Base-by-base conservation (phyloP, 53 echinoderm and acorn worm genomes). In the Holothuria leucospilota region DNA sequence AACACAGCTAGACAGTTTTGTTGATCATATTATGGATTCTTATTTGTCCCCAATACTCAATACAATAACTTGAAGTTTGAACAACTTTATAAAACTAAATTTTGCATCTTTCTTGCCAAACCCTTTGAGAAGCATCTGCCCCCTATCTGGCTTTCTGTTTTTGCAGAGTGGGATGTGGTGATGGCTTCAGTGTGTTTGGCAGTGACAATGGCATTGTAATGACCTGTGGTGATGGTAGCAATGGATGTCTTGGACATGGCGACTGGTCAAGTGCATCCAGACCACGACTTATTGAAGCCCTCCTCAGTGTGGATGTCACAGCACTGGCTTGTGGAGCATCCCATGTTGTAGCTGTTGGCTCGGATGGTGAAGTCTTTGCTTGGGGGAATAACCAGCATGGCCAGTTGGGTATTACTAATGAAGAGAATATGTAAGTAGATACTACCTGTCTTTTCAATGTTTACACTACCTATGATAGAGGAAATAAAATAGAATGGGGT, bases 201-300 rank as follows among this genome's bases (percentile, higher is more conserved):
- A 99, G 99, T 94, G 95, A 96, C 77, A 99, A 99, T 72, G 99
- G 99, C 21, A 95, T 99, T 56, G 99, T 99, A 7, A 99, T 99
- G 99, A 99, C 99, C 39, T 99, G 99, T 89, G 99, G 99, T 20
- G 99, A 99, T 99, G 99, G 99, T 40, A 94, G 95, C 34, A 89
- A 94, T 85, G 99, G 99, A 2, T 99, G 99, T 62, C 91, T 99
- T n/a, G 99, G 94, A 51, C 99, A 99, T 62, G 95, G 99, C 10
- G 99, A 99, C 82, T 99, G 94, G 94, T 90, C 90, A 69, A 96
- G 89, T 85, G 94, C 99, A 18, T 99, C 95, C 4, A 90, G 99
- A 87, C 99, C 99, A n/a, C 85, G 99, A 39, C 95, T 99, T 3
- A 99, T 96, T 85, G 95, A 96, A 86, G 39, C 89, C 25, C 59